Base-by-base conservation (phyloP, 2,888 invertebrate species). In the Podotricha telesiphe region DNA sequence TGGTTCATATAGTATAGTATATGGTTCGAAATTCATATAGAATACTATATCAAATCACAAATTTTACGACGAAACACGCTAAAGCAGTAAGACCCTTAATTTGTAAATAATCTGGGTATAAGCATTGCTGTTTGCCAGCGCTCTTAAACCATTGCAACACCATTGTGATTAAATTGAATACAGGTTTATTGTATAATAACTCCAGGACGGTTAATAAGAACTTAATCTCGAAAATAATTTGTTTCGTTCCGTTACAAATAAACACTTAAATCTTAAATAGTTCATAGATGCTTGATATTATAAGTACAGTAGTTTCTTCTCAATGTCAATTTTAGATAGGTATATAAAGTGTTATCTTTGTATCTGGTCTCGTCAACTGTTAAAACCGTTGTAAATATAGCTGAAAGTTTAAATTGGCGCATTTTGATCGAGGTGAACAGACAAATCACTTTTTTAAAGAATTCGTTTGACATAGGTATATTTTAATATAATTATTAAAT, bases 241-340 rank as follows among this genome's bases (percentile, higher is more conserved):
- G 22, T 51, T 51, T 22, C 15, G 7, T 51, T 20, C 1, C 10
- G 8, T 6, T 13, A 51, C 28, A 34, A 22, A 53, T n/a, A 17
- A 34, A 42, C n/a, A 34, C 28, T 34, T 53, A 53, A 4, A 17
- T 53, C 1, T 53, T 53, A 2, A n/a, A 4, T 15, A 28, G 8
- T 28, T 53, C 0, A 53, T 34, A 53, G 15, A 10, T 10, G 28
- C 28, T 17, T 53, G 34, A 34, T n/a, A 51, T n/a, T 45, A 7
- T 34, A 53, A 34, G 53, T 53, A 53, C 28, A 53, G n/a, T 34
- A 34, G 28, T 53, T 53, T 34, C 13, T 28, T 15, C 22, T 53
- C 8, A 22, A 28, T 34, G n/a, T 53, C 28, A 53, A 53, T 53
- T 53, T 53, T 53, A 53, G 28, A 53, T 53, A 34, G 28, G n/a